These are phyloP conservation scores for Anabacerthia variegaticeps DNA, from an alignment of 2,797 vertebrate species.

Conservation along the genomic window DNA sequence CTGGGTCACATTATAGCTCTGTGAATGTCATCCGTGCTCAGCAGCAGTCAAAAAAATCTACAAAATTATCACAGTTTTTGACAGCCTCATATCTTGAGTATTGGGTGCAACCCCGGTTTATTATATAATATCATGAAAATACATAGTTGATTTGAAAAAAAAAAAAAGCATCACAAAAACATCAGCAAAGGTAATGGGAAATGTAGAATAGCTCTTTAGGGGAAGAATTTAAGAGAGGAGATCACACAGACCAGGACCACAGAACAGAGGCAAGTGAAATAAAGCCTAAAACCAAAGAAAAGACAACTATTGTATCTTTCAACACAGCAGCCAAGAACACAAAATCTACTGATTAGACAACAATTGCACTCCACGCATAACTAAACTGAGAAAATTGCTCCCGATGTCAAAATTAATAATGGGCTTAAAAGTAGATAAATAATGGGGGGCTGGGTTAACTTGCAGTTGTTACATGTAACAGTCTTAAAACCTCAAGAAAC, in stretches of 20 bases:
- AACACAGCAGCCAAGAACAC: not conserved
- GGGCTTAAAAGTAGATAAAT: not conserved
- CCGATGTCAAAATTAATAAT: not conserved
- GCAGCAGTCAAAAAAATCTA: not conserved
- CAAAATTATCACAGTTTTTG: not conserved
- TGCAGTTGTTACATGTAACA: not conserved
- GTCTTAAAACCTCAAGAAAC: not conserved
- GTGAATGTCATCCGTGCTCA: not conserved
- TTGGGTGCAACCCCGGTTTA: not conserved
- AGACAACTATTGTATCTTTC: not conserved
- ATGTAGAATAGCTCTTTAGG: not conserved
- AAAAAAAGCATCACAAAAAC: not conserved
- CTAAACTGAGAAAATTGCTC: not conserved
- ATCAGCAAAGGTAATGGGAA: not conserved
- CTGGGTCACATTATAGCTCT: not conserved
- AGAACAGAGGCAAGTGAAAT: not conserved
- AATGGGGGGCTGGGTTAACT: not conserved
- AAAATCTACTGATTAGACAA: not conserved
- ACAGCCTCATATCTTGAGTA: not conserved
- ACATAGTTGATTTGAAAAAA: not conserved
- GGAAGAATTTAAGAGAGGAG: not conserved
- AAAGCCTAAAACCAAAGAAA: not conserved
- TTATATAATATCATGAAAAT: not conserved
- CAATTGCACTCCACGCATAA: not conserved
- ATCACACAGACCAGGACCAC: not conserved